phyloP scores from a whole-genome alignment of 1,140 invertebrate genomes.

The Drosophila truncata region DNA sequence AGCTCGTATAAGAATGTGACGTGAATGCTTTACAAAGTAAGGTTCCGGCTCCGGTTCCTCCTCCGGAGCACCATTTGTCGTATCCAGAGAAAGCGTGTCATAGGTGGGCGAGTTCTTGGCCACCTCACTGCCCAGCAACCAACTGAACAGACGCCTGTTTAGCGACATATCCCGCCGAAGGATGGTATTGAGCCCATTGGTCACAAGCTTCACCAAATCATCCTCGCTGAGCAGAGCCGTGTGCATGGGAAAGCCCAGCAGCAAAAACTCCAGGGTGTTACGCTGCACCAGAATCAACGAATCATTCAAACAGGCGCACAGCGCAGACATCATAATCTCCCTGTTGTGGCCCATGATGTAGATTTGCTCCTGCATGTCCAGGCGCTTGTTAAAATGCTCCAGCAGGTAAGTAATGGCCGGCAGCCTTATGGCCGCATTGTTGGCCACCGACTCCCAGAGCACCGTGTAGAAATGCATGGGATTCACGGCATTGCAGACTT shows the following conservation, averaged over 20 bases:
- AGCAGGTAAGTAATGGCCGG: conserved; percentile 94
- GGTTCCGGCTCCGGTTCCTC: conserved; percentile 84
- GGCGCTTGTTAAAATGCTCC: conserved; percentile 93
- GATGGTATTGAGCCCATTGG: conserved; percentile 93
- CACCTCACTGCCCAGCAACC: conserved; percentile 92
- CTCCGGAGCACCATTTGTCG: conserved; percentile 14
- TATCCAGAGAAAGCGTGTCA: conserved; percentile 67
- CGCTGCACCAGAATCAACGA: conserved; percentile 94
- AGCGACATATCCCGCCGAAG: conserved; percentile 96
- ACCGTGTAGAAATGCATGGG: conserved; percentile 94
- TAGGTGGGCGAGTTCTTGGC: conserved; percentile 87
- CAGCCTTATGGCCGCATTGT: conserved; percentile 93
- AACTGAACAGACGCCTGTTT: conserved; percentile 94
- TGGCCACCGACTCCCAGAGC: conserved; percentile 94
- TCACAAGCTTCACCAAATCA: conserved; percentile 92
- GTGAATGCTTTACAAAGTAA: conserved; percentile 92
- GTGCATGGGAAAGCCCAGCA: conserved; percentile 95
- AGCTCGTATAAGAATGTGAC: conserved; percentile 89
- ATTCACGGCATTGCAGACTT: conserved; percentile 92
- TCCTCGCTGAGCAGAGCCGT: conserved; percentile 90
- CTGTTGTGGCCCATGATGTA: conserved; percentile 95
- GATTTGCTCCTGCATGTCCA: conserved; percentile 93
- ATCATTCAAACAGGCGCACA: conserved; percentile 90
- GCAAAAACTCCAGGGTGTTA: conserved; percentile 93
- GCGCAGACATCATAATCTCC: conserved; percentile 90